Percentiles rank a stretch among this genome's conserved stretches.
phyloP scores from a whole-genome alignment of 2,797 vertebrate species.

The Sciurus carolinensis region DNA sequence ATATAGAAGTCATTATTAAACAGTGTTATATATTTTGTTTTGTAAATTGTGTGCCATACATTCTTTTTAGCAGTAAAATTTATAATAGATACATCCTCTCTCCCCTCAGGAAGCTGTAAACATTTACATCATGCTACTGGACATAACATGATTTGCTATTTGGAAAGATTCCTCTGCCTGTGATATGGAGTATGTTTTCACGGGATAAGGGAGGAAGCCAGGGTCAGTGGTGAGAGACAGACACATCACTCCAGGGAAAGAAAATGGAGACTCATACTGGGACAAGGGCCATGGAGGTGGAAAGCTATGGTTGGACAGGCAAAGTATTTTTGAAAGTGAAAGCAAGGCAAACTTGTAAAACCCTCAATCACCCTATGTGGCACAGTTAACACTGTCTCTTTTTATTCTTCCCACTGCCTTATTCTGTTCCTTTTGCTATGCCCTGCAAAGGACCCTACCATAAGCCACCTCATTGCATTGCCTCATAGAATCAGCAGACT shows the following conservation, averaged over 20 bases:
- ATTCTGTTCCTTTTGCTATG: neutral
- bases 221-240: neutral
- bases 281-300: neutral
- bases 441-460: neutral
- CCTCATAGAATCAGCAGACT: neutral
- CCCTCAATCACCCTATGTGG: neutral
- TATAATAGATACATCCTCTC: neutral
- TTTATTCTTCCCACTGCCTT: neutral
- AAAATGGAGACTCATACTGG: neutral
- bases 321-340: neutral
- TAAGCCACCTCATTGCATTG: neutral
- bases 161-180: neutral
- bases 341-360: slow-evolving; percentile 27
- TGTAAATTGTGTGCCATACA: neutral
- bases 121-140: neutral
- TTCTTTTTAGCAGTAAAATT: neutral
- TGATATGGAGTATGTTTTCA: neutral
- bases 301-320: neutral
- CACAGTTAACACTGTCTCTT: neutral
- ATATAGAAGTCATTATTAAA: neutral
- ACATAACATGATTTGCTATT: neutral
- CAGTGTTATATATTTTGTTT: neutral
- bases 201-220: neutral
- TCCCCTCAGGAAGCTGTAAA: neutral
- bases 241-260: neutral